Evolutionary conservation across 2,888 invertebrate genomes (phyloP).

Genomic region (Megastigmus dorsalis): DNA sequence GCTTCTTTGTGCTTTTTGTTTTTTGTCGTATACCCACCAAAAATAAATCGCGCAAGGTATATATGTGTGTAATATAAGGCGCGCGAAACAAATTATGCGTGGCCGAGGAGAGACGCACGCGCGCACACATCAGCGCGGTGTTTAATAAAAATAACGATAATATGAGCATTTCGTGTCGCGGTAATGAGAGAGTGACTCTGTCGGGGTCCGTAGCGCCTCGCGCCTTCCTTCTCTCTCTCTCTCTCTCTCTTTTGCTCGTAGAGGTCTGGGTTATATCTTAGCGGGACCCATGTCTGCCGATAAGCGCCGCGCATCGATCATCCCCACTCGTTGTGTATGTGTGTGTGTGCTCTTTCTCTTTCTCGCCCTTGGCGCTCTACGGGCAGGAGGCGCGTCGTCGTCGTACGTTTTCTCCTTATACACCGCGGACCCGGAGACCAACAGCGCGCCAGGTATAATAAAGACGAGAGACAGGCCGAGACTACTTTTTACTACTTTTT

Average conservation of each 20-base stretch:
- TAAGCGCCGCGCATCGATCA: constrained; percentile 62
- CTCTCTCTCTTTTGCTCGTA: constrained; percentile 50
- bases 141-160: constrained; percentile 73
- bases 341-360: no score
- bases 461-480: constrained; percentile 63
- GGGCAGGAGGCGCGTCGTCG: constrained; percentile 20
- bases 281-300: constrained; percentile 61
- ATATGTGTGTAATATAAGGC: not conserved
- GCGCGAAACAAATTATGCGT: not conserved
- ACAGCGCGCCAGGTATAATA: constrained; percentile 58
- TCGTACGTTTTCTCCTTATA: constrained; percentile 21
- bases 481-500: no score
- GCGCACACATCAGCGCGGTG: no score
- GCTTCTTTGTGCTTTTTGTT: no score
- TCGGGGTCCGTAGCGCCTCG: constrained; percentile 51
- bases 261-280: constrained; percentile 32
- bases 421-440: constrained; percentile 37
- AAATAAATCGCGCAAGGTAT: no score
- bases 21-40: no score
- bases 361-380: constrained; percentile 40
- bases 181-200: constrained; percentile 68
- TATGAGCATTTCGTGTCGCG: constrained; percentile 73
- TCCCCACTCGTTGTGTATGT: constrained; percentile 56
- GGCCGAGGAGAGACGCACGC: not conserved
- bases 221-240: constrained; percentile 58